Evolutionary conservation across 2,113 vertebrate genomes (phyloP).

Genomic region (Galbula dea): DNA sequence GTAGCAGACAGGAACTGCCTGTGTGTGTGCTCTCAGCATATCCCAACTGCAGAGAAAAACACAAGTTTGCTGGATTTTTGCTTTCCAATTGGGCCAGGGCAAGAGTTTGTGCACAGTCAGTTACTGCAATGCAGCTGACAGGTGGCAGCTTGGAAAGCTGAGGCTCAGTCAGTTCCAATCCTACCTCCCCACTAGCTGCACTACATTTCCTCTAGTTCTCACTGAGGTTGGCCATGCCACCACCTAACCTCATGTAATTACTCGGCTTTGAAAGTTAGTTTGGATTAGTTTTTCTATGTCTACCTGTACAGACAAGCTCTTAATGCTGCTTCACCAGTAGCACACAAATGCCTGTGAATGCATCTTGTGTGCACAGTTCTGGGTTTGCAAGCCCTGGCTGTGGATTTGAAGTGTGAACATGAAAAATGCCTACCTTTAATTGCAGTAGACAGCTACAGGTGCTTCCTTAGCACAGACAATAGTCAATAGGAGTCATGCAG

Average conservation of each 20-base stretch:
- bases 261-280: neutral
- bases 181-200: neutral
- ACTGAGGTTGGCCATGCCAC: neutral
- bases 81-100: neutral
- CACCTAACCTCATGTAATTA: neutral
- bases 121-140: neutral
- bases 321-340: neutral
- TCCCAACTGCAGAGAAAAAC: accelerated
- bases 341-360: neutral
- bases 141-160: neutral
- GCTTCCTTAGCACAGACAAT: neutral
- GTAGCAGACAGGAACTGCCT: neutral
- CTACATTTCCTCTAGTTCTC: neutral
- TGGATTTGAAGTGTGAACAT: neutral
- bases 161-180: neutral
- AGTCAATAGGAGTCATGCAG: neutral
- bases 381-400: neutral
- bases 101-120: neutral
- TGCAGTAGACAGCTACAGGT: neutral
- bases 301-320: neutral
- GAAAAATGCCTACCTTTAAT: neutral
- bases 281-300: neutral
- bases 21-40: neutral
- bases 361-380: accelerated
- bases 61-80: neutral